A percentile compares a stretch with the other conserved stretches of the same genome.
phyloP scores from a whole-genome alignment of 2,888 invertebrate genomes.

The Conomelus anceps region DNA sequence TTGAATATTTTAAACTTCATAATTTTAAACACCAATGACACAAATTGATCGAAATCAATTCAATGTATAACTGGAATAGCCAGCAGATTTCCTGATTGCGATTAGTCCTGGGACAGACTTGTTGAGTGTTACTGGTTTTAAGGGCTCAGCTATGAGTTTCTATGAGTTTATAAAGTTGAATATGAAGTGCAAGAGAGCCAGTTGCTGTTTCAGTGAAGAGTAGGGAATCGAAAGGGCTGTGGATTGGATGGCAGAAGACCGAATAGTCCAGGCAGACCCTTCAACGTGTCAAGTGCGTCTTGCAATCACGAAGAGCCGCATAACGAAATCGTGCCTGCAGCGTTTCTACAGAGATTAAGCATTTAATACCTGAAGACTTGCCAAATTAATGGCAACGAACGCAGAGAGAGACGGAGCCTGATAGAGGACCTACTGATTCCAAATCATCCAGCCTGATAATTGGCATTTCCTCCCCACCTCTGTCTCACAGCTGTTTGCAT shows the following conservation, averaged over 20 bases:
- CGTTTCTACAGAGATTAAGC: slow-evolving; percentile 7
- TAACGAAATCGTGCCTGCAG: background rate
- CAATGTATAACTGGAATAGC: background rate
- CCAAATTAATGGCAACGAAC: slow-evolving; percentile 2
- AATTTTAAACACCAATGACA: no score
- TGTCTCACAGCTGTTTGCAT: background rate
- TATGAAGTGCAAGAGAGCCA: background rate
- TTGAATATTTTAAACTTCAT: no score
- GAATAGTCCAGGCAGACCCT: background rate
- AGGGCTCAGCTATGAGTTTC: background rate
- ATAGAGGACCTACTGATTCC: background rate
- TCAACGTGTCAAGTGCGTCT: background rate
- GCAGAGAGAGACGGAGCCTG: background rate
- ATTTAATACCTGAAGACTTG: slow-evolving; percentile 9
- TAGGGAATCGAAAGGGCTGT: background rate
- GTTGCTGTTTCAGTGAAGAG: background rate
- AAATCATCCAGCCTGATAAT: slow-evolving; percentile 4
- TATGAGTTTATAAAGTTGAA: background rate
- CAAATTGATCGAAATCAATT: no score
- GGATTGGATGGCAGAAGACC: background rate
- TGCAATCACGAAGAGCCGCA: background rate
- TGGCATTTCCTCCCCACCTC: background rate
- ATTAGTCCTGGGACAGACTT: background rate
- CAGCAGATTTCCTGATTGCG: background rate
- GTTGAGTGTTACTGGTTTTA: background rate